Evolutionary conservation across 2,888 invertebrate genomes (phyloP).

Genomic region (Zaprionus bogoriensis): DNA sequence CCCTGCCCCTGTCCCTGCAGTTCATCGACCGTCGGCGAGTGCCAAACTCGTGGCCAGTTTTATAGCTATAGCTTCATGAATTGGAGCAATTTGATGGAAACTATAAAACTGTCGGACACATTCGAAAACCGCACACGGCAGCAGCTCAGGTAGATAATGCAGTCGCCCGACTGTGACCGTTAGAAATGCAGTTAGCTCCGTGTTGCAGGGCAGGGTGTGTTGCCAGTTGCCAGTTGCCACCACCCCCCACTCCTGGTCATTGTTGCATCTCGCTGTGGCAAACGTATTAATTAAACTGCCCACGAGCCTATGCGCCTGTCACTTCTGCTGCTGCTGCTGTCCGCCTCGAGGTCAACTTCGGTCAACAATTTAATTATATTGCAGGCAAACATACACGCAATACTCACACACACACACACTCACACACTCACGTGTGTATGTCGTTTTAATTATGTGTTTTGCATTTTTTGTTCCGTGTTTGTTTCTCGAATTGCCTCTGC

Average conservation of each 20-base stretch:
- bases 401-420: neutral
- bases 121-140: constrained; percentile 53
- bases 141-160: constrained; percentile 31
- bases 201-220: constrained; percentile 10
- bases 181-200: constrained; percentile 34
- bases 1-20: constrained; percentile 24
- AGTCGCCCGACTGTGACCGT: constrained; percentile 20
- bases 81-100: constrained; percentile 73
- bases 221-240: neutral
- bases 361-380: constrained; percentile 71
- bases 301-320: constrained; percentile 70
- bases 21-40: constrained; percentile 65
- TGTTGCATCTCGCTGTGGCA: constrained; percentile 44
- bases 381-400: constrained; percentile 39
- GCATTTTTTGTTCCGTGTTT: constrained; percentile 47
- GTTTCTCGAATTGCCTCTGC: constrained; percentile 44
- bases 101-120: constrained; percentile 70
- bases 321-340: constrained; percentile 32
- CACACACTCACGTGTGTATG: neutral
- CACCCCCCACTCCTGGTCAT: constrained; percentile 17
- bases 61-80: constrained; percentile 64
- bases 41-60: constrained; percentile 61
- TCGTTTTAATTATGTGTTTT: constrained; percentile 24
- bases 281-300: constrained; percentile 72
- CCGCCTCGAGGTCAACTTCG: constrained; percentile 47